A percentile compares a stretch with the other conserved stretches of the same genome.
Conservation (phyloP, 2,113 vertebrate species). For the Morone chrysops region DNA sequence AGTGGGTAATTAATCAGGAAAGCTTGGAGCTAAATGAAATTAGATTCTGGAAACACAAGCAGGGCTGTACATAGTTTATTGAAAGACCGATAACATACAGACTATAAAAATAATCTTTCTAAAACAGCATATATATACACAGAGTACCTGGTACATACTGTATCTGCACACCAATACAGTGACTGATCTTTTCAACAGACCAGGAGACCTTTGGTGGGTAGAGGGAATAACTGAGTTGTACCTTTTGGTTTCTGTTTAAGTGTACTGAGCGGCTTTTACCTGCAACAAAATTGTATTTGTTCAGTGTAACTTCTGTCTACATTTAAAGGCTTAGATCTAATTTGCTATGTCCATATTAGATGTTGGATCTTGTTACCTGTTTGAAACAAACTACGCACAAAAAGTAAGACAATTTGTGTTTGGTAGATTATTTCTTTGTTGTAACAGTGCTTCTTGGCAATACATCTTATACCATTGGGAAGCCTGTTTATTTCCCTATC, state of each 20-base stretch:
- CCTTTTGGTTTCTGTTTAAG: not conserved
- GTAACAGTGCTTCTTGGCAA: no score
- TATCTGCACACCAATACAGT: constrained; percentile 19
- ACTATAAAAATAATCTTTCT: constrained; percentile 31
- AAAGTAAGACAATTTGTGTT: no score
- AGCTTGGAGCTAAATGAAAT: not conserved
- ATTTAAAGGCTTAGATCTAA: not conserved
- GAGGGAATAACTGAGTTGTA: not conserved
- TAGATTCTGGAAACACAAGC: not conserved
- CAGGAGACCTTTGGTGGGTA: not conserved
- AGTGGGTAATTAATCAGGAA: not conserved
- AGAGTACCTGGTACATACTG: constrained; percentile 27
- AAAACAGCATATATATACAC: constrained; percentile 40
- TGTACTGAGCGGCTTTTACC: not conserved
- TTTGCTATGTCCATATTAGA: not conserved
- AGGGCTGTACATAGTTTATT: constrained; percentile 38
- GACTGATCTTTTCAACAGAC: not conserved
- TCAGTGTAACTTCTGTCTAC: not conserved
- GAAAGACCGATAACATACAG: constrained; percentile 19
- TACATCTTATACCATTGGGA: no score
- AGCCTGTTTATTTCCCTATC: no score
- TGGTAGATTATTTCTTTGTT: no score
- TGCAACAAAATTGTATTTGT: not conserved
- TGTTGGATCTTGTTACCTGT: not conserved
- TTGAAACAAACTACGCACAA: no score